phyloP scores from a whole-genome alignment of 2,797 vertebrate genomes.

The Cyclura pinguis region DNA sequence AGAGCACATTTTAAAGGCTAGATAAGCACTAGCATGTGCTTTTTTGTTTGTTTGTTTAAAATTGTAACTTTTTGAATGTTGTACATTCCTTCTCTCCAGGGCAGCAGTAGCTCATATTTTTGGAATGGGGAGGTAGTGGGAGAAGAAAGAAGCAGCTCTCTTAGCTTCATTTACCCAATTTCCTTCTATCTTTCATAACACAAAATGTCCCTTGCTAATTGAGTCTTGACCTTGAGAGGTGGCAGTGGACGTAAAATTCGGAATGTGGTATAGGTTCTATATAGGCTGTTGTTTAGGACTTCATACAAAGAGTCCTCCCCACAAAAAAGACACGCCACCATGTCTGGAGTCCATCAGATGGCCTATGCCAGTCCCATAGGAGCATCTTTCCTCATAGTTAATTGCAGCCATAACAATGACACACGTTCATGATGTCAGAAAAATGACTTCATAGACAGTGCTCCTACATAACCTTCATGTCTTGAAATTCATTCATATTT shows the following conservation, averaged over 20 bases:
- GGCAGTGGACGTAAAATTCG: not conserved
- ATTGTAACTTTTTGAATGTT: not conserved
- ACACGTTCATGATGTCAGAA: not conserved
- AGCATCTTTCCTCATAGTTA: not conserved
- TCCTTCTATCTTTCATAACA: not conserved
- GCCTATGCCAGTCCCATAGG: not conserved
- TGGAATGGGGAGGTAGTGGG: not conserved
- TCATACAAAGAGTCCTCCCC: not conserved
- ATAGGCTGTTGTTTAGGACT: not conserved
- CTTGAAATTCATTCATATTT: not conserved
- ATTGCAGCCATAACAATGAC: not conserved
- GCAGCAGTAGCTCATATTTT: not conserved
- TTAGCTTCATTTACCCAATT: not conserved
- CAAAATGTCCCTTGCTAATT: not conserved
- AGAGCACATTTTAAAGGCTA: not conserved
- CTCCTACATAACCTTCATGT: not conserved
- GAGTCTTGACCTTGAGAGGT: not conserved
- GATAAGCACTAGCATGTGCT: not conserved
- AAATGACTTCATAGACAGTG: not conserved
- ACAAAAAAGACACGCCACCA: too few species aligned
- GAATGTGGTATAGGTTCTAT: too few species aligned
- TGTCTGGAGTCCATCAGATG: not conserved
- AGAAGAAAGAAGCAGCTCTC: not conserved
- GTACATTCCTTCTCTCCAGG: not conserved
- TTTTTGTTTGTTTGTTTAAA: not conserved